These are phyloP conservation scores for Sebastes vulpes DNA, from an alignment of 2,797 vertebrate species.

Conservation along the genomic window DNA sequence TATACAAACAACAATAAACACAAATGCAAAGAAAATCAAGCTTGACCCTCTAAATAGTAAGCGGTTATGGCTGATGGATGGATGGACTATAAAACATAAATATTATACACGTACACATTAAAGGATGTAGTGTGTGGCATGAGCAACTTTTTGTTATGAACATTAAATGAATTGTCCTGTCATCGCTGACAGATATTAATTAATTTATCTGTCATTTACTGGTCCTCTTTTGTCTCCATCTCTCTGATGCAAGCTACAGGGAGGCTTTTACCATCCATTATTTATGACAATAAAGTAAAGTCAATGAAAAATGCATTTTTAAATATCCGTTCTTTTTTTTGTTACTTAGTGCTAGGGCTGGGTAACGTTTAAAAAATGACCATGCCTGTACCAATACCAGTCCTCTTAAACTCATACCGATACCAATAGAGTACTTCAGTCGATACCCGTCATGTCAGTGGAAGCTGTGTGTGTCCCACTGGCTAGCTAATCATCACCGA, in stretches of 20 bases:
- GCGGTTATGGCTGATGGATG: not conserved
- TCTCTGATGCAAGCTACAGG: not conserved
- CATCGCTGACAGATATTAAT: not conserved
- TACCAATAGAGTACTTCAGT: not conserved
- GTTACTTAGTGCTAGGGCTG: not conserved
- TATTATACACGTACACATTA: not conserved
- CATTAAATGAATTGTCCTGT: not conserved
- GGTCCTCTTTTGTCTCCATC: not conserved
- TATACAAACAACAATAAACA: too few species aligned
- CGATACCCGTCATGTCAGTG: too few species aligned
- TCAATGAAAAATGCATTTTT: not conserved
- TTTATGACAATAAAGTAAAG: slow-evolving; percentile 5
- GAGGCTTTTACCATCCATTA: slow-evolving; percentile 1
- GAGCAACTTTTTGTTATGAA: not conserved
- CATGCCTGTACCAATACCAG: not conserved
- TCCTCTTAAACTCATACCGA: not conserved
- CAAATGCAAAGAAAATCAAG: not conserved
- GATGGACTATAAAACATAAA: not conserved
- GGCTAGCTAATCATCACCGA: too few species aligned
- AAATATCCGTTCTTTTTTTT: not conserved
- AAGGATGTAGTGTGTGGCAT: not conserved
- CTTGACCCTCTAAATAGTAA: not conserved
- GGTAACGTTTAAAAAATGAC: not conserved
- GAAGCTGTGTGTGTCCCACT: too few species aligned
- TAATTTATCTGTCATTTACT: not conserved